Evolutionary conservation across 2,888 invertebrate species (phyloP), one percentile per base, ranked within the genome.

Genomic region (Sialis lutaria): DNA sequence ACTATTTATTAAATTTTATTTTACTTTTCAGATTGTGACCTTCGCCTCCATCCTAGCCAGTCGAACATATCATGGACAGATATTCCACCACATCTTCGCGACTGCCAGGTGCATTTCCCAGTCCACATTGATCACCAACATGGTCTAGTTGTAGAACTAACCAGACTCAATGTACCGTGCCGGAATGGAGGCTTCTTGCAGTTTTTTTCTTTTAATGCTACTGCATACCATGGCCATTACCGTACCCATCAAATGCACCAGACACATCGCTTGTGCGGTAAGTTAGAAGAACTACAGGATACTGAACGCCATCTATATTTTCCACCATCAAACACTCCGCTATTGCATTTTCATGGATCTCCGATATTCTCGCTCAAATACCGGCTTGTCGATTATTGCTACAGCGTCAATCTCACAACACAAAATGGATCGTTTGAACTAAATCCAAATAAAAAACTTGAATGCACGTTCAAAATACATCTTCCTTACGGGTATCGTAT

Each of bases 91-190:
- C 48, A 48, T 10, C 57, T 62, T 13, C 64, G 61, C 54, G 71
- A 73, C 52, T 77, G 77, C 60, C 69, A 70, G 51, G 62, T 75
- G 33, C 67, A 72, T 57, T 68, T 76, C 55, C 73, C 75, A 4
- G 55, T 62, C 12, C 58, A 60, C 46, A 55, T 57, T 35, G 54
- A 57, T 44, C 56, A 60, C 48, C 50, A 61, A 52, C 68, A 69
- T 58, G 80, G 81, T 53, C 64, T 80, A 48, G 73, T 82, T 45
- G 59, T 81, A 13, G 76, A 79, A 55, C 67, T 83, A 2, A 72
- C 72, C 55, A 73, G 78, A 48, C 69, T 82, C 47, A 82, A 82
- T 67, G 77, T 82, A 40, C 80, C 81, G 40, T 83, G 82, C 62
- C 62, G 70, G 47, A 66, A 63, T 35, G 77, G 76, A 40, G 72